Base-by-base conservation (phyloP, 2,797 vertebrate genomes). In the Cuniculus paca region DNA sequence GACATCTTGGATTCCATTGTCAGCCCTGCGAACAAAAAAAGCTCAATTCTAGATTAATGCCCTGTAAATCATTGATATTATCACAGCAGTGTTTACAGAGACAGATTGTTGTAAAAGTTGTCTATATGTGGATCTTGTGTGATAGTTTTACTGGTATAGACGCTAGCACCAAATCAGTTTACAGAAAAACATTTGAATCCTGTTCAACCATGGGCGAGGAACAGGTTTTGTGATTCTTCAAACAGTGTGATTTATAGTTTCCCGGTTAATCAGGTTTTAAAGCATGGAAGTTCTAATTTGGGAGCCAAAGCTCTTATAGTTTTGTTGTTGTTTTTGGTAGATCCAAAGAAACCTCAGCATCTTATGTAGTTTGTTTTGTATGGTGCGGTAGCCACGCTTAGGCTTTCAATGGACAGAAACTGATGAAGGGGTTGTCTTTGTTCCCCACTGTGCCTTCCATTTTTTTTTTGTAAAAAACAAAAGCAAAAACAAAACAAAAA, bases 161-260 rank as follows among this genome's bases (percentile, higher is more conserved):
- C 52, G 34, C 60, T 42, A 39, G 56, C 48, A 77, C 86, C 63
- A 39, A 80, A 80, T 92, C 83, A 60, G 26, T 48, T 65, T 75
- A 48, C 10, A 75, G 70, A 75, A 65, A 81, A 68, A 26, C 42
- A 34, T 50, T 54, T 39, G 68, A 82, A 56, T 85, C 22, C 28
- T 17, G n/a, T 75, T 52, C 78, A 34, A 31, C 22, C 52, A 3
- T 26, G 50, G 48, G 22, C 56, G 75, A 74, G 54, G 56, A 58
- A 78, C 54, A 84, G 78, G 50, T 75, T 90, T 65, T 90, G 50
- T 2, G 24, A 42, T 82, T 26, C 68, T 34, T 80, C 60, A 70
- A 54, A 45, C 39, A 42, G 16, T 54, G 17, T 65, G 56, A 45
- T 60, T 72, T 91, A 16, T 75, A 58, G 28, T 77, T 93, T 87